Base-by-base conservation (phyloP, 2,113 vertebrate species). In the Pteruthius melanotis region DNA sequence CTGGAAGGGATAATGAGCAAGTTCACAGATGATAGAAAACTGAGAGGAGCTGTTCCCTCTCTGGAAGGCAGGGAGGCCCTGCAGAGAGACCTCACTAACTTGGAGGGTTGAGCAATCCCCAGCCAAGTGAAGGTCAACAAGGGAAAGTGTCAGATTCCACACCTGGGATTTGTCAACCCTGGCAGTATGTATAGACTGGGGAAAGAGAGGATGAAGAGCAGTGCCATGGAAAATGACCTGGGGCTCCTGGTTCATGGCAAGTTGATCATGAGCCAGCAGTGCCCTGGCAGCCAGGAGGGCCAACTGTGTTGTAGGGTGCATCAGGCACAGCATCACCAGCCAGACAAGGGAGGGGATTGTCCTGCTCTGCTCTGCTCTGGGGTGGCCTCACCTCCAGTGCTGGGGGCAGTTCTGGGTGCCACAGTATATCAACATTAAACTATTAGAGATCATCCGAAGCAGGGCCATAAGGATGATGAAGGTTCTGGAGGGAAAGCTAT, bases 301-400 rank as follows among this genome's bases (percentile, higher is more conserved):
- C 60, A 59, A 0, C 0, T 1, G 0, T 75, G 39, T 45, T 52
- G 19, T 39, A 52, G 3, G 18, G 31, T 1, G 3, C 52, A 59
- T 52, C 52, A 39, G 77, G 52, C 7, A 24, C 45, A 66, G 37
- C 68, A 66, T 52, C 3, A 0, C 6, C 59, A 74, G 28, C 23
- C 0, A 0, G 68, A 39, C 7, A 33, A 75, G 69, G 28, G 60
- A 30, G 33, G 23, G 11, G 23, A 75, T 66, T 82, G 52, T 81
- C 27, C 44, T 0, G 2, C 22, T 81, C 37, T 59, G 37, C 59
- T 81, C 52, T 66, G 37, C 2, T 0, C 15, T 65, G 33, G 52
- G 9, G 13, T 0, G 0, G 35, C 37, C 23, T 82, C 45, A 26
- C 6, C 45, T 39, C 5, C 0, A 17, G 26, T 26, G 24, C 11